Percentiles rank a stretch among this genome's conserved stretches.
Evolutionary conservation across 2,113 vertebrate species (phyloP).

Genomic region (Alethe castanea): DNA sequence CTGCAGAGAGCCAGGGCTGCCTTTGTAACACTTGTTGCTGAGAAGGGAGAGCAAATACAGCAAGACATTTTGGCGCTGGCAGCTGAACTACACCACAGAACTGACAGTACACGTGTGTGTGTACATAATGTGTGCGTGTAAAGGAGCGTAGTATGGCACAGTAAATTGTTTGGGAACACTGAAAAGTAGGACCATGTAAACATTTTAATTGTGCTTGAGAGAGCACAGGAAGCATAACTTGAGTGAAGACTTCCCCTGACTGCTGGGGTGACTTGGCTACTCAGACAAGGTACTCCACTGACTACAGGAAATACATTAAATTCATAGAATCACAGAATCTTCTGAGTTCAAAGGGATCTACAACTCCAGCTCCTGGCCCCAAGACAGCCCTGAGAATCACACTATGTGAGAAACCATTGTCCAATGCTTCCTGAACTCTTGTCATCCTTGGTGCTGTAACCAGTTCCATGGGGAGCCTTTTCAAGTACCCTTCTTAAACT

Average conservation of each 20-base stretch:
- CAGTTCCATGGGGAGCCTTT: neutral
- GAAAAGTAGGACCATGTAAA: neutral
- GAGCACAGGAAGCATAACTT: neutral
- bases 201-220: neutral
- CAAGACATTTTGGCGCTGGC: neutral
- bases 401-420: neutral
- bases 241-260: neutral
- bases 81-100: neutral
- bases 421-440: neutral
- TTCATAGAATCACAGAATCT: neutral
- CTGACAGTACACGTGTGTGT: neutral
- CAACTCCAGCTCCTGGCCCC: neutral
- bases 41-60: neutral
- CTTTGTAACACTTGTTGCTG: neutral
- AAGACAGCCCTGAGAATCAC: neutral
- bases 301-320: neutral
- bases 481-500: neutral
- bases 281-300: neutral
- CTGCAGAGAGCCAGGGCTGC: neutral
- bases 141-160: neutral
- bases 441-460: neutral
- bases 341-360: neutral
- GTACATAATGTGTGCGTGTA: fast-evolving
- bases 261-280: neutral
- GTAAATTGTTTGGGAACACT: neutral